Evolutionary conservation across 1,140 invertebrate species (phyloP).

Genomic region (Trissolcus basalis): DNA sequence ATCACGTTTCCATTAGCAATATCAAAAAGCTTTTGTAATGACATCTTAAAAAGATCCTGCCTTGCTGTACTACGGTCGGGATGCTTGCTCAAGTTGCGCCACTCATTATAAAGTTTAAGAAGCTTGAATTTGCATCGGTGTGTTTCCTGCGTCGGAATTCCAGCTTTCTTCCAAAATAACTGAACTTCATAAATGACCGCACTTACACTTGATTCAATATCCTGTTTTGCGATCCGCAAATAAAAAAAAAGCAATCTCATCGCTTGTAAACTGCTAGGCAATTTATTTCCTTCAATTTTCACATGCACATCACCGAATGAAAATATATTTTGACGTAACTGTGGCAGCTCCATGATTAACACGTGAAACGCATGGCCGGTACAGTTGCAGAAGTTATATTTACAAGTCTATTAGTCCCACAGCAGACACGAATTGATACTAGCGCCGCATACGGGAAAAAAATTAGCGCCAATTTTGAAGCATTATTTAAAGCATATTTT

Average conservation of each 20-base stretch:
- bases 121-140: not conserved
- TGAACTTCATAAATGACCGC: not conserved
- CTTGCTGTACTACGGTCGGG: not conserved
- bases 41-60: not conserved
- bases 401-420: too few relatives aligned
- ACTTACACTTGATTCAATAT: not conserved
- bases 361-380: too few relatives aligned
- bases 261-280: not conserved
- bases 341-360: too few relatives aligned
- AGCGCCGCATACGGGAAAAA: too few relatives aligned
- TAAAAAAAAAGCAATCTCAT: not conserved
- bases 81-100: constrained; percentile 1
- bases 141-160: not conserved
- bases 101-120: not conserved
- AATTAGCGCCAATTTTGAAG: too few relatives aligned
- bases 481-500: too few relatives aligned
- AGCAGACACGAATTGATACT: too few relatives aligned
- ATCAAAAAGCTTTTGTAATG: not conserved
- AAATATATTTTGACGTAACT: constrained; percentile 6
- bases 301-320: not conserved
- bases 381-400: too few relatives aligned
- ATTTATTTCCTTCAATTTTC: constrained; percentile 3
- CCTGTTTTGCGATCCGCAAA: not conserved
- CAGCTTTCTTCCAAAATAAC: not conserved
- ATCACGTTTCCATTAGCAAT: constrained; percentile 1